These are phyloP conservation scores for Papilio elwesi DNA, from an alignment of 2,888 invertebrate species.

Conservation along the genomic window DNA sequence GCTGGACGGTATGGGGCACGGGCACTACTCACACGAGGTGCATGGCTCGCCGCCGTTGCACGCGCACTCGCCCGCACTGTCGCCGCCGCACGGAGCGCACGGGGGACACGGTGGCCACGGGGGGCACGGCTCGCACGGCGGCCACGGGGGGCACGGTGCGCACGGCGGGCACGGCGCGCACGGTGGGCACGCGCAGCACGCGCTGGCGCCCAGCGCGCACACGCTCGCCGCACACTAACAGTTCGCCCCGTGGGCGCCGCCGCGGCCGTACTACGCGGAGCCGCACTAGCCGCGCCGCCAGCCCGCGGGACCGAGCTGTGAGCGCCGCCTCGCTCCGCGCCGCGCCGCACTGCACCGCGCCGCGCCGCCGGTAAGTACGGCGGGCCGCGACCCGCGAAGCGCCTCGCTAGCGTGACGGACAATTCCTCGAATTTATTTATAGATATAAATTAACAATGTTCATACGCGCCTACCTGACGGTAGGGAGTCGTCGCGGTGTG, in stretches of 20 bases:
- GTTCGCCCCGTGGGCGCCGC: conserved; percentile 90
- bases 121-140: conserved; percentile 85
- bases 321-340: conserved; percentile 55
- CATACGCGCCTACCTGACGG: conserved; percentile 72
- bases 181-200: conserved; percentile 82
- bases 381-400: conserved; percentile 49
- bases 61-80: conserved; percentile 90
- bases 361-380: conserved; percentile 51
- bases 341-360: conserved; percentile 50
- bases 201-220: conserved; percentile 74
- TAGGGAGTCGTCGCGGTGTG: conserved; percentile 78
- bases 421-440: conserved; percentile 84
- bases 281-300: conserved; percentile 72
- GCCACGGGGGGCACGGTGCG: conserved; percentile 68
- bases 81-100: conserved; percentile 87
- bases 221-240: conserved; percentile 82
- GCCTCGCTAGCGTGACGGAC: conserved; percentile 74
- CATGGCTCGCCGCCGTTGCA: conserved; percentile 94
- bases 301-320: conserved; percentile 66
- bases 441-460: conserved; percentile 80
- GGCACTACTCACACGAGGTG: conserved; percentile 93
- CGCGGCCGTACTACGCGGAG: conserved; percentile 81
- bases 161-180: conserved; percentile 81
- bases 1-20: conserved; percentile 92
- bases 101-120: conserved; percentile 89